A percentile compares a stretch with the other conserved stretches of the same genome.
Conservation (phyloP, 2,888 invertebrate genomes). For the Drosophila incognita region DNA sequence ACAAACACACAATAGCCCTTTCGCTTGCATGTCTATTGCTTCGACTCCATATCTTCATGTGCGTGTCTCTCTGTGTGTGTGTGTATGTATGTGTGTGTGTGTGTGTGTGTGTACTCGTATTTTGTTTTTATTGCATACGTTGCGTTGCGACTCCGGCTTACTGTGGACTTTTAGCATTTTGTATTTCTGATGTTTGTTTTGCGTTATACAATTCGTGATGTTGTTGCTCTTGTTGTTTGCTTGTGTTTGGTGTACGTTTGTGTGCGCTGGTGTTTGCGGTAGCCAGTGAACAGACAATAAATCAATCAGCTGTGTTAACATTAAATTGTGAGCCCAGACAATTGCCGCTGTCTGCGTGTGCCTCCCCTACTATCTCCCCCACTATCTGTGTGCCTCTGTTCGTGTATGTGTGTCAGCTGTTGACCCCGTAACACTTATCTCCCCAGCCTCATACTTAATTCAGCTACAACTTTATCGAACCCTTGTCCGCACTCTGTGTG, state of each 20-base stretch:
- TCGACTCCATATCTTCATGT: conserved; percentile 8
- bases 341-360: conserved; percentile 36
- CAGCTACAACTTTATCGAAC: conserved; percentile 30
- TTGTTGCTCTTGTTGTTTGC: conserved; percentile 3
- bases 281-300: conserved; percentile 74
- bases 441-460: conserved; percentile 25
- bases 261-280: conserved; percentile 54
- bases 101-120: neutral
- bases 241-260: conserved; percentile 32
- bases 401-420: conserved; percentile 12
- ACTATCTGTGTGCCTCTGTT: conserved; percentile 10
- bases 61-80: conserved; percentile 1
- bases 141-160: conserved; percentile 57
- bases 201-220: conserved; percentile 10
- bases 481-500: neutral
- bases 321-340: conserved; percentile 72
- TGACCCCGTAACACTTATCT: conserved; percentile 27
- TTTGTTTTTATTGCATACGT: conserved; percentile 71
- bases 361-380: too few species aligned
- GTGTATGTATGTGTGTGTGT: neutral
- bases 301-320: conserved; percentile 80
- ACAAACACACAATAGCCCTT: conserved; percentile 36
- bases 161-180: conserved; percentile 72
- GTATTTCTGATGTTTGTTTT: conserved; percentile 27
- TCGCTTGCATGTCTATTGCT: conserved; percentile 52